Evolutionary conservation across 2,888 invertebrate species (phyloP).

Genomic region (Epinotia nisella): DNA sequence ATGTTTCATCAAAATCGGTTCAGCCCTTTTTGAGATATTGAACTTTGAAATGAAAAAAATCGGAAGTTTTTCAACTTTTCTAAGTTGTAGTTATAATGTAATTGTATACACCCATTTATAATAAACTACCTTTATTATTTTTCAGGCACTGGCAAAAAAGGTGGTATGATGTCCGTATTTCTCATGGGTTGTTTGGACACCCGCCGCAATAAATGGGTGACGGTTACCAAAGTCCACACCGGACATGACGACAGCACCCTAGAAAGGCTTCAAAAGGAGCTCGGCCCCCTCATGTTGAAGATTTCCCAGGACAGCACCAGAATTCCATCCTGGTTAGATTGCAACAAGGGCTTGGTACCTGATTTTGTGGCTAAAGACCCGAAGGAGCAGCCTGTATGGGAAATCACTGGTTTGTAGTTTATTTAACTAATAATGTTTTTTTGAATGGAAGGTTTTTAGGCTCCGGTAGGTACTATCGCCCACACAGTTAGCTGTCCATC

Average conservation of each 20-base stretch:
- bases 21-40: no score
- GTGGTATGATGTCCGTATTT: conserved; percentile 96
- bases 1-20: no score
- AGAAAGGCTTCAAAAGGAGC: conserved; percentile 88
- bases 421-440: neutral
- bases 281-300: conserved; percentile 88
- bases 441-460: neutral
- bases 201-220: conserved; percentile 88
- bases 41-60: no score
- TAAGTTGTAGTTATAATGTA: no score
- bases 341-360: conserved; percentile 93
- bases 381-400: conserved; percentile 95
- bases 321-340: conserved; percentile 92
- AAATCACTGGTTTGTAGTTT: conserved; percentile 89
- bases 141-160: conserved; percentile 91
- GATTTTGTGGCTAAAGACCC: conserved; percentile 95
- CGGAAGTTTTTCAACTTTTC: no score
- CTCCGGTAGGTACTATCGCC: no score
- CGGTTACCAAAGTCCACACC: conserved; percentile 96
- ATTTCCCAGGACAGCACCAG: conserved; percentile 89
- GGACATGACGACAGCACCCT: conserved; percentile 95
- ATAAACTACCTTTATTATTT: no score
- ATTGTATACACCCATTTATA: no score
- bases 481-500: no score
- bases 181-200: conserved; percentile 95